These are phyloP conservation scores for Cartodere bifasciata DNA, from an alignment of 2,888 invertebrate species.

Conservation along the genomic window DNA sequence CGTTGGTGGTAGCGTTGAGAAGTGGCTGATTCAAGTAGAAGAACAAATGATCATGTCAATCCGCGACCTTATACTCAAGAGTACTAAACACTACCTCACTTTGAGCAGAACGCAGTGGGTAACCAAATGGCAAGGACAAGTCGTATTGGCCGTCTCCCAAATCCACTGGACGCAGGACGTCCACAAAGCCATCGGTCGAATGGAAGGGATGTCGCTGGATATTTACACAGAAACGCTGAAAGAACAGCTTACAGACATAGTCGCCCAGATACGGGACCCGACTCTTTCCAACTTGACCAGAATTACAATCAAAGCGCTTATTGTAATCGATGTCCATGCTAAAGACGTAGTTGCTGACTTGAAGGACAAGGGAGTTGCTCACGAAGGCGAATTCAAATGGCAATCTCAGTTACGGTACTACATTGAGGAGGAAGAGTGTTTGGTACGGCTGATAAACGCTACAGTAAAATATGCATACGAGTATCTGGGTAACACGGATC, in stretches of 20 bases:
- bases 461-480: conserved; percentile 70
- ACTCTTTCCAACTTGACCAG: conserved; percentile 56
- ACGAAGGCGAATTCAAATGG: conserved; percentile 75
- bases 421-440: conserved; percentile 55
- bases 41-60: conserved; percentile 66
- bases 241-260: conserved; percentile 59
- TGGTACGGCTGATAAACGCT: conserved; percentile 67
- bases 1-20: conserved; percentile 72
- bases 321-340: conserved; percentile 77
- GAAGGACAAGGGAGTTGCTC: conserved; percentile 47
- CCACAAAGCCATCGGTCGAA: conserved; percentile 50
- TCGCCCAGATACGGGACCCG: conserved; percentile 57
- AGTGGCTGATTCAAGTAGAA: conserved; percentile 75
- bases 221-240: conserved; percentile 43
- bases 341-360: conserved; percentile 66
- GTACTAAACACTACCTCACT: conserved; percentile 50
- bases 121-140: conserved; percentile 38
- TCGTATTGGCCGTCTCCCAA: conserved; percentile 65
- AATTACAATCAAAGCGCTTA: conserved; percentile 68
- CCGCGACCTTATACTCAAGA: conserved; percentile 51
- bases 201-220: conserved; percentile 36
- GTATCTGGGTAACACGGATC: conserved; percentile 69
- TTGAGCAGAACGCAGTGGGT: conserved; percentile 56
- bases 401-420: conserved; percentile 68
- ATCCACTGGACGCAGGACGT: conserved; percentile 76